phyloP scores from a whole-genome alignment of 2,113 vertebrate genomes.

The Dasyprocta punctata region DNA sequence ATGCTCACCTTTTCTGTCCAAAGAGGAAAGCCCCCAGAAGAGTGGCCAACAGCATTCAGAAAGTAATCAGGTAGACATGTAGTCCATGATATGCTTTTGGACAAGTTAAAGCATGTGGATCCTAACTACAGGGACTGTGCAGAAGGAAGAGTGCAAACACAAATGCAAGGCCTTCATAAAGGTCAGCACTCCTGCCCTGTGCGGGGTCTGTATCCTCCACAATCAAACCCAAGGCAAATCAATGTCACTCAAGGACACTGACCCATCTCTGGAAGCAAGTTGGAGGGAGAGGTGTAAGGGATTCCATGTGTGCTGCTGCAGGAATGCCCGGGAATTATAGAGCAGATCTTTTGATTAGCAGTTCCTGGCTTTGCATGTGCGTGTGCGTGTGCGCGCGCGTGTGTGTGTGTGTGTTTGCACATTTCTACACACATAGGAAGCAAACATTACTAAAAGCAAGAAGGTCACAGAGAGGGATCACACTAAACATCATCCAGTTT shows the following conservation, averaged over 20 bases:
- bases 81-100: neutral
- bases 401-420: neutral
- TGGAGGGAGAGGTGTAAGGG: neutral
- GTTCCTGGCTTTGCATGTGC: neutral
- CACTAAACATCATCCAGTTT: neutral
- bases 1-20: neutral
- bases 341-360: neutral
- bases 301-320: neutral
- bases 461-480: neutral
- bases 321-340: neutral
- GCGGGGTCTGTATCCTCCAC: neutral
- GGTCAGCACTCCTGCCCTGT: neutral
- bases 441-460: neutral
- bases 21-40: neutral
- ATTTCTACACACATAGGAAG: neutral
- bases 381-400: neutral
- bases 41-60: neutral
- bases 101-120: neutral
- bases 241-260: neutral
- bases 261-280: neutral
- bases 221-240: neutral
- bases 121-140: neutral
- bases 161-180: neutral
- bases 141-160: neutral
- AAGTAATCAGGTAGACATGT: conserved; percentile 18